Evolutionary conservation across 1,140 invertebrate species (phyloP).

Genomic region (Cotesia chilonis): DNA sequence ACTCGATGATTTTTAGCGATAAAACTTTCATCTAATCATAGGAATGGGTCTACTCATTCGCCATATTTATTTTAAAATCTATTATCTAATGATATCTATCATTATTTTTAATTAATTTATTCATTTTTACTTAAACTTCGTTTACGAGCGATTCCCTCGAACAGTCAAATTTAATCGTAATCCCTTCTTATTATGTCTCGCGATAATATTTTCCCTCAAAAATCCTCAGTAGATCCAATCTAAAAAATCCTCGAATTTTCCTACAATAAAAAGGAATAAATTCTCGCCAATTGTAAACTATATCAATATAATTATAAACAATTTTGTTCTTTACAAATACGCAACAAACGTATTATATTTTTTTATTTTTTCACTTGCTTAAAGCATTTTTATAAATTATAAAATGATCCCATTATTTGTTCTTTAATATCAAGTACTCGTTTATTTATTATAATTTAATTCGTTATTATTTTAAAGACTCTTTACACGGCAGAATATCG

Average conservation of each 20-base stretch:
- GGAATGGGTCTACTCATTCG: conserved; percentile 19
- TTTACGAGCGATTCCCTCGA: conserved; percentile 24
- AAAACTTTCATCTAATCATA: conserved; percentile 21
- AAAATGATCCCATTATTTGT: conserved; percentile 25
- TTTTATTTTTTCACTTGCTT: too few species aligned
- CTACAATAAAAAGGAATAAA: conserved; percentile 1
- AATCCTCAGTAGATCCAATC: too few species aligned
- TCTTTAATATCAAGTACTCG: conserved; percentile 22
- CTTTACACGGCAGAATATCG: neutral
- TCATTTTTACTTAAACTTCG: conserved; percentile 29
- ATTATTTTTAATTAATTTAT: conserved; percentile 13
- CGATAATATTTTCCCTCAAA: neutral
- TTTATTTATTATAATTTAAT: conserved; percentile 4
- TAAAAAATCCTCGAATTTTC: too few species aligned
- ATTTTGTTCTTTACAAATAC: conserved; percentile 56
- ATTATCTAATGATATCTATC: conserved; percentile 39
- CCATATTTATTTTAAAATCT: conserved; percentile 24
- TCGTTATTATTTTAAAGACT: neutral
- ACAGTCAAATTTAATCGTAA: neutral
- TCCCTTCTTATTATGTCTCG: neutral
- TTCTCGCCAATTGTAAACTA: conserved; percentile 32
- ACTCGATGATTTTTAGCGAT: conserved; percentile 32
- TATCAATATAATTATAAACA: conserved; percentile 48
- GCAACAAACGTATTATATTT: conserved; percentile 40
- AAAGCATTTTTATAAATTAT: conserved; percentile 25